Conservation (phyloP, 2,888 invertebrate genomes). For the Apodemia duryi region DNA sequence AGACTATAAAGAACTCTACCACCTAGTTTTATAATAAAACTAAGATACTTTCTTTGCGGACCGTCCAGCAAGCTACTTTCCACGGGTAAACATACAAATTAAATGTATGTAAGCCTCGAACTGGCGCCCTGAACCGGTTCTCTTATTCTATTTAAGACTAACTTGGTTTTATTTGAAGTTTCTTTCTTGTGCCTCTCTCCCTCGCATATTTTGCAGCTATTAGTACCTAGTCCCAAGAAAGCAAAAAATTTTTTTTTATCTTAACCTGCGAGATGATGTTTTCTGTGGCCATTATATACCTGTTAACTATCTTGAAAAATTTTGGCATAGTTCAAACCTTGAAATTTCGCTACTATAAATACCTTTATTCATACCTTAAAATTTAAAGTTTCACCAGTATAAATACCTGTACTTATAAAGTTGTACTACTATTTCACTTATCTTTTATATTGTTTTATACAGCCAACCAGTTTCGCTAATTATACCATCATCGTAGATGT, state of each 20-base stretch:
- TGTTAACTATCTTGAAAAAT: too few species aligned
- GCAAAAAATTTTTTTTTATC: background rate
- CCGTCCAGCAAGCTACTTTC: slow-evolving; percentile 13
- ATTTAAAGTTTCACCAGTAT: too few species aligned
- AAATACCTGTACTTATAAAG: too few species aligned
- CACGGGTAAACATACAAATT: slow-evolving; percentile 17
- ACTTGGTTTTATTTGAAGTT: slow-evolving; percentile 28
- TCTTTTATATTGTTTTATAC: too few species aligned
- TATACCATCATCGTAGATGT: too few species aligned
- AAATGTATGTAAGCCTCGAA: slow-evolving; percentile 26
- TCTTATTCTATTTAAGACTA: slow-evolving; percentile 27
- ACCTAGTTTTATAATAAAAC: too few species aligned
- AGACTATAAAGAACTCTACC: too few species aligned
- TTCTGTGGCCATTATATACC: background rate
- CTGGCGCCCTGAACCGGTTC: slow-evolving; percentile 27
- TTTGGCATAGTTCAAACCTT: too few species aligned
- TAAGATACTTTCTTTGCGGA: background rate
- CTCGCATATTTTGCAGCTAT: slow-evolving; percentile 33
- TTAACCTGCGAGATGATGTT: background rate
- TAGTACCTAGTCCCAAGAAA: slow-evolving; percentile 11
- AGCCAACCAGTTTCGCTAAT: too few species aligned
- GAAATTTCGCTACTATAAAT: too few species aligned
- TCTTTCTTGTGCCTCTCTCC: slow-evolving; percentile 30
- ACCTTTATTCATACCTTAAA: too few species aligned
- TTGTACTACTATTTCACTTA: too few species aligned